Evolutionary conservation across 2,113 vertebrate species (phyloP), one percentile per base, ranked within the genome.

Genomic region (Mus pahari): DNA sequence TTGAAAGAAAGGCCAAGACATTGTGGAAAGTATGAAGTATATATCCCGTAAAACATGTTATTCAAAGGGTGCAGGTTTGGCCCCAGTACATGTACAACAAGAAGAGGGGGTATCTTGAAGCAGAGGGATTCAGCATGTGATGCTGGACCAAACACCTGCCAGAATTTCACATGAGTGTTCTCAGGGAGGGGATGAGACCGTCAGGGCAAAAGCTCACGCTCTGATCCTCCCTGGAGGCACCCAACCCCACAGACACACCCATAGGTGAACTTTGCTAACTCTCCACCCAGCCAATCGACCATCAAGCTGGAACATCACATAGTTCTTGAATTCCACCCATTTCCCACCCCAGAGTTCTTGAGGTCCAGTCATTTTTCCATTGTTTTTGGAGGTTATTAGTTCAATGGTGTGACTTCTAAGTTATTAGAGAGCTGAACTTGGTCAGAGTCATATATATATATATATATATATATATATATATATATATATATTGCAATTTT

Each of bases 41-140:
- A 12, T 5, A 28, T 14, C 39, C 4, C 8, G 0, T 12, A 12
- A 42, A 91, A 33, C 1, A 4, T 0, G 1, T 13, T 5, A 13
- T 20, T 60, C 33, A 0, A 16, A 45, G n/a, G 10, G 16, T 1
- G 17, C 9, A 82, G 66, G 64, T 45, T 39, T 33, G 6, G 68
- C 28, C 86, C 45, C 6, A 19, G 9, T 62, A 1, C 3, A 4
- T 0, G 1, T 60, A 45, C 3, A 2, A 22, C 3, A 12, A 26
- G 1, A 62, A 0, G 11, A 78, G 24, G 31, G 14, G 14, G 33
- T 0, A 0, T 26, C 42, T 45, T 42, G 19, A 84, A 6, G 58
- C 7, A 6, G 19, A 55, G 36, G 33, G 22, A 83, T n/a, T 14
- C 81, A 42, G 55, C 1, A 5, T 5, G 24, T 16, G n/a, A 28